Percentiles rank a stretch among this genome's conserved stretches.
phyloP scores from a whole-genome alignment of 2,888 invertebrate species.

The Apantesis nais region DNA sequence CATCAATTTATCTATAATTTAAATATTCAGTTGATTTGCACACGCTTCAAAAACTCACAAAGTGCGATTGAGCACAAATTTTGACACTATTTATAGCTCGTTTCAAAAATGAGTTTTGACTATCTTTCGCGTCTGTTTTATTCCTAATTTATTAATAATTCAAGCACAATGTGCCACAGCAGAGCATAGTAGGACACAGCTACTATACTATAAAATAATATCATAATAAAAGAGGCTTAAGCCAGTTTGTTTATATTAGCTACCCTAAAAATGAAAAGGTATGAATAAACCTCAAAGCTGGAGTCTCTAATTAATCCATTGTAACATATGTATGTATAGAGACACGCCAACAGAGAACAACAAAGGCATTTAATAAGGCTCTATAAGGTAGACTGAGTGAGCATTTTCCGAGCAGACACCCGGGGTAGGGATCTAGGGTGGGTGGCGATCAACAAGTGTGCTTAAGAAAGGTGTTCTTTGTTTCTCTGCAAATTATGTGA shows the following conservation, averaged over 20 bases:
- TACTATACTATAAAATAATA: no score
- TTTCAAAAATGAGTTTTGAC: no score
- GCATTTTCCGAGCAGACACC: constrained; percentile 25
- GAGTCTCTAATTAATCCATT: constrained; percentile 17
- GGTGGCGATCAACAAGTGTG: constrained; percentile 50
- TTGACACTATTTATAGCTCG: no score
- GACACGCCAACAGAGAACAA: constrained; percentile 6
- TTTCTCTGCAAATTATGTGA: neutral
- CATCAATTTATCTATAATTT: no score
- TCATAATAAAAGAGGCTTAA: neutral
- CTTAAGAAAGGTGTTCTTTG: constrained; percentile 21
- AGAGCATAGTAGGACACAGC: no score
- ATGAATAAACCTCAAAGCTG: constrained; percentile 2
- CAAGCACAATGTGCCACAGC: no score
- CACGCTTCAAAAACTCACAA: no score
- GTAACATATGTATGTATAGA: neutral
- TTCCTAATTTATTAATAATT: no score
- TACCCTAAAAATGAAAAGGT: neutral
- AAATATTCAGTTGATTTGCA: no score
- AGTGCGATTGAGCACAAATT: no score
- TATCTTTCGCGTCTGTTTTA: no score
- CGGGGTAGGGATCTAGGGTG: constrained; percentile 10
- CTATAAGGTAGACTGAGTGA: constrained; percentile 26
- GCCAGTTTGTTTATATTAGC: neutral
- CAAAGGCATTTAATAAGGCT: constrained; percentile 37